A percentile compares a stretch with the other conserved stretches of the same genome.
These are phyloP conservation scores for Dilophus febrilis DNA, from an alignment of 2,888 invertebrate genomes.

Conservation along the genomic window DNA sequence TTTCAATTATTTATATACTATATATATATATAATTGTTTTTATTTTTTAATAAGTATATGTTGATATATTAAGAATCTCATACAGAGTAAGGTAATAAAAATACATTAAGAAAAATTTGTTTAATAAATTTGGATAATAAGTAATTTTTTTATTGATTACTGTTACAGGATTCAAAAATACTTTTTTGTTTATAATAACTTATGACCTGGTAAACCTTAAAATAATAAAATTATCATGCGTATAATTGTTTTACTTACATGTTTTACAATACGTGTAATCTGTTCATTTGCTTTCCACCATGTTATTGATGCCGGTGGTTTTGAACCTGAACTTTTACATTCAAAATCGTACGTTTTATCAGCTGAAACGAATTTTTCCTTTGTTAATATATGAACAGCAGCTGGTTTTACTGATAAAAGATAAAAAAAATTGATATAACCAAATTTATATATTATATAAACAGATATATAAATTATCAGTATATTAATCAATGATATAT, in stretches of 20 bases:
- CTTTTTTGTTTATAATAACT: too few species aligned
- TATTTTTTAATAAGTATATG: too few species aligned
- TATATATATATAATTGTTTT: too few species aligned
- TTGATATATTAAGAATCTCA: too few species aligned
- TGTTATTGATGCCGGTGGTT: slow-evolving; percentile 61
- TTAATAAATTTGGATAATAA: too few species aligned
- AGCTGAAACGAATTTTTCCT: slow-evolving; percentile 67
- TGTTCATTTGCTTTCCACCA: slow-evolving; percentile 82
- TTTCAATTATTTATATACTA: too few species aligned
- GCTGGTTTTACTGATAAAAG: slow-evolving; percentile 64
- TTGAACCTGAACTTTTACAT: slow-evolving; percentile 70
- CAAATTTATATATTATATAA: neutral
- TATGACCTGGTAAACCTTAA: too few species aligned
- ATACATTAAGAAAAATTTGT: too few species aligned
- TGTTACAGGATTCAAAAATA: too few species aligned
- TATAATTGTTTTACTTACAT: slow-evolving; percentile 47
- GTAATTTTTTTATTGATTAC: too few species aligned
- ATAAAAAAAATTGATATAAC: neutral
- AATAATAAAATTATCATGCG: neutral
- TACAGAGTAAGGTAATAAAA: too few species aligned
- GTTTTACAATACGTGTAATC: slow-evolving; percentile 62
- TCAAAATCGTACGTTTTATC: slow-evolving; percentile 76
- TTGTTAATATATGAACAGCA: slow-evolving; percentile 65
- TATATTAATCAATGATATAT: neutral
- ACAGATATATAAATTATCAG: neutral